A percentile compares a stretch with the other conserved stretches of the same genome.
Evolutionary conservation across 2,113 vertebrate genomes (phyloP).

Genomic region (Pteruthius melanotis): DNA sequence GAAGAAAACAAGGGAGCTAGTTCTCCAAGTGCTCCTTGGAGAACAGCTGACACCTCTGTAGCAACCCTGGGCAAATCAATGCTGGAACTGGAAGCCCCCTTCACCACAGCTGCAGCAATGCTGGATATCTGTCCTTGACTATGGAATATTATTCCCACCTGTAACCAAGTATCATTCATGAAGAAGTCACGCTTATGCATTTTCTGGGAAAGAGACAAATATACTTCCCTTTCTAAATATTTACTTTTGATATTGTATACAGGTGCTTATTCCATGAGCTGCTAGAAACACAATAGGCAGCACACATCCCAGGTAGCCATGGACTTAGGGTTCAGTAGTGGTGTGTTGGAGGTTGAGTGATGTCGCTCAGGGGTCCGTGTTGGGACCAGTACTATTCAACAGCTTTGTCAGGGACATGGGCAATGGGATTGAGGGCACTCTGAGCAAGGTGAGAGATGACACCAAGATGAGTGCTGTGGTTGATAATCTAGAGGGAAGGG

Average conservation of each 20-base stretch:
- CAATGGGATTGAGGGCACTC: background rate
- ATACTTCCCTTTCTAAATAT: background rate
- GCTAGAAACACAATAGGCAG: background rate
- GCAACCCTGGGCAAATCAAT: background rate
- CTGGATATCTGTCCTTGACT: background rate
- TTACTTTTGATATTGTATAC: background rate
- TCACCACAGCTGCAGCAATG: background rate
- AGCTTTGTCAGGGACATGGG: accelerated
- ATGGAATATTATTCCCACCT: background rate
- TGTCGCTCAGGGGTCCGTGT: accelerated
- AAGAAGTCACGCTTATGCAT: background rate
- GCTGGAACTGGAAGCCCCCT: background rate
- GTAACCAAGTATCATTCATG: background rate
- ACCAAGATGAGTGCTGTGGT: background rate
- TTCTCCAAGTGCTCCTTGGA: background rate
- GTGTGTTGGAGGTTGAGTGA: background rate
- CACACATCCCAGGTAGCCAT: background rate
- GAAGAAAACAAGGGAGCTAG: background rate
- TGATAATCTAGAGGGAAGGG: background rate
- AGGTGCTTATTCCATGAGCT: background rate
- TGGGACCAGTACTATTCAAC: background rate
- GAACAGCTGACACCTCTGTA: background rate
- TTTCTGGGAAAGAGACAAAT: background rate
- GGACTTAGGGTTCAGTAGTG: accelerated
- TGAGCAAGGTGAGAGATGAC: background rate